Conservation (phyloP, 2,888 invertebrate species). For the Hydraecia micacea region DNA sequence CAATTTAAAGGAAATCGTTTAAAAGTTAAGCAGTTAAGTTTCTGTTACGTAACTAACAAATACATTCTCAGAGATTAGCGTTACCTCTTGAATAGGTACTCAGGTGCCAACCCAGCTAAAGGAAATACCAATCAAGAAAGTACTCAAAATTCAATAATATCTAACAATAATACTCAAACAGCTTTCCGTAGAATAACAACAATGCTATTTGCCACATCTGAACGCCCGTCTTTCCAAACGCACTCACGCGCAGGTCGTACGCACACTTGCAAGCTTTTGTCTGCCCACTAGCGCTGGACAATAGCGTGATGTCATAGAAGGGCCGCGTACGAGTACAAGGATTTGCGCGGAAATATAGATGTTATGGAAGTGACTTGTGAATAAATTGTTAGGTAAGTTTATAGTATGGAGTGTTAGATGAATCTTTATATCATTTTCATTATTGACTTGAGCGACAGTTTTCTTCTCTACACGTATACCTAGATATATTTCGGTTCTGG, state of each 20-base stretch:
- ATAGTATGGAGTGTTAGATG: neutral
- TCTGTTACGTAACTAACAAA: neutral
- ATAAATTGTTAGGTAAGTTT: conserved; percentile 8
- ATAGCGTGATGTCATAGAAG: conserved; percentile 87
- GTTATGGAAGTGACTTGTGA: conserved; percentile 45
- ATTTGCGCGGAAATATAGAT: conserved; percentile 30
- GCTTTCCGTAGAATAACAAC: conserved; percentile 56
- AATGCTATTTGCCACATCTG: conserved; percentile 57
- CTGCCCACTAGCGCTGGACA: conserved; percentile 85
- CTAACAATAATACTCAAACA: conserved; percentile 50
- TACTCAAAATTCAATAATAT: conserved; percentile 56
- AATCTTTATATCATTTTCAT: neutral
- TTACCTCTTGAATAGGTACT: neutral
- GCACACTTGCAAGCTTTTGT: conserved; percentile 81
- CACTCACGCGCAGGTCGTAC: conserved; percentile 64
- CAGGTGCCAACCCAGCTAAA: conserved; percentile 2
- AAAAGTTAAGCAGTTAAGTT: neutral
- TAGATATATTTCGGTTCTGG: neutral
- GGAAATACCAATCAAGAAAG: conserved; percentile 38
- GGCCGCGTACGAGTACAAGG: conserved; percentile 62
- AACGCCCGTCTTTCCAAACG: conserved; percentile 55
- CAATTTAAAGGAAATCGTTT: neutral
- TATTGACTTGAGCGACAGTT: neutral
- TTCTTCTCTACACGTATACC: neutral
- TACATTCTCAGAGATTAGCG: neutral